Conservation (phyloP, 1,140 invertebrate genomes). For the Philaenus spumarius region DNA sequence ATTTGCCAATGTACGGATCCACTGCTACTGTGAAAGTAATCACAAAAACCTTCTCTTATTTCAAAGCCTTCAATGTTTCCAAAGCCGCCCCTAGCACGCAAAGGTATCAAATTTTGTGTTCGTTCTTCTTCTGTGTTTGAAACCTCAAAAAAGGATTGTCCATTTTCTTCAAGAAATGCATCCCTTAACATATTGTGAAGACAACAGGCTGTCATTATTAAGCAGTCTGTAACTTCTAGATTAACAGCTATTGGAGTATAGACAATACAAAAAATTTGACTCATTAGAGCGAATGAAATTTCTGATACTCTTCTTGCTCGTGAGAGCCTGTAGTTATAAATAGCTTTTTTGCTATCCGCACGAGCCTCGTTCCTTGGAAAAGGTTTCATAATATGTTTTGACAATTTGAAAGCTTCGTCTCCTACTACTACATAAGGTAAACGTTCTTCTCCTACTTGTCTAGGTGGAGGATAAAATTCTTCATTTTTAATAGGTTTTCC, state of each 20-base stretch:
- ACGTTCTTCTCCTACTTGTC: not conserved
- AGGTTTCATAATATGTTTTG: constrained; percentile 33
- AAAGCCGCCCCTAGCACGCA: constrained; percentile 20
- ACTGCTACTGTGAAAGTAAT: constrained; percentile 3
- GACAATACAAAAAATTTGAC: constrained; percentile 26
- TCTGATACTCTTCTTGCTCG: too few species aligned
- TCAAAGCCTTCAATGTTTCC: too few species aligned
- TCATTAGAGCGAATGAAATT: constrained; percentile 28
- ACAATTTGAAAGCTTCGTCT: constrained; percentile 36
- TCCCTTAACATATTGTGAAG: constrained; percentile 22
- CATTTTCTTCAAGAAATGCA: constrained; percentile 19
- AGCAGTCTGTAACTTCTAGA: constrained; percentile 5
- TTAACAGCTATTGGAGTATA: constrained; percentile 22
- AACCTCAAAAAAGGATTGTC: too few species aligned
- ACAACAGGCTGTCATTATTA: constrained; percentile 15
- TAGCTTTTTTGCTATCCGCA: constrained; percentile 25
- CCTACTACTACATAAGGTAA: constrained; percentile 35
- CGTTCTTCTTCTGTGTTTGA: too few species aligned
- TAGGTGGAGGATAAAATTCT: constrained; percentile 11
- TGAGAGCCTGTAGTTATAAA: too few species aligned
- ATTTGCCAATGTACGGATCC: not conserved
- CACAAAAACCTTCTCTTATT: too few species aligned
- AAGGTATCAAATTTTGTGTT: too few species aligned
- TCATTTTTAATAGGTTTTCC: constrained; percentile 22
- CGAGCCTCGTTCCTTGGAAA: constrained; percentile 27